Base-by-base conservation (phyloP, 2,888 invertebrate species). In the Hemithea aestivaria region DNA sequence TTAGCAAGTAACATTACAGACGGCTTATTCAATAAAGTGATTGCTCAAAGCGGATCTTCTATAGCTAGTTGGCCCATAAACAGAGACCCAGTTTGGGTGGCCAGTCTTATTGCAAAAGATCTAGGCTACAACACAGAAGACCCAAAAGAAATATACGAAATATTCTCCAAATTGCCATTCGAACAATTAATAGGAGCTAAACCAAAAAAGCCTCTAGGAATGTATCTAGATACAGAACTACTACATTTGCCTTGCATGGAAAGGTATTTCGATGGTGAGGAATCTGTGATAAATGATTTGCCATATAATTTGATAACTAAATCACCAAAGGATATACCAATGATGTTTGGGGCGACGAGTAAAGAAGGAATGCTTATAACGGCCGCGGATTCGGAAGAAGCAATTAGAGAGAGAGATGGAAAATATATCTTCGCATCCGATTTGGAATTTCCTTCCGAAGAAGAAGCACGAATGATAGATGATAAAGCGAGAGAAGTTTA, bases 191-290 rank as follows among this genome's bases (percentile, higher is more conserved):
- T 73, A 8, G 49, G 41, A 7, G 51, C 72, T 6, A 69, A 57
- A 28, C 69, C 68, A 1, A 62, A 47, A 20, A 83, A 76, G 45
- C 71, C 70, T 1, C 53, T 76, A 1, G 72, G 67, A 5, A 66
- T 72, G 57, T 83, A 67, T 44, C 74, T 78, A 44, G 84, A 84
- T 37, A 81, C 82, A 1, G 67, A 75, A 34, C 47, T 87, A 6
- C 33, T 84, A 10, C 65, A 80, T 45, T 51, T 81, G 23, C 85
- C 85, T 0, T 87, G 85, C 51, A 58, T 85, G 3, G 85, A 87
- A 50, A 71, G 68, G 43, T 20, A 52, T 1, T 64, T 84, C 23
- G 58, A 66, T 8, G 80, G 69, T 0, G 63, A 69, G 38, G 79
- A 83, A 50, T 54, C 75, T 1, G 62, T 75, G 0, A 46, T 87